Conservation (phyloP, 2,888 invertebrate species). For the Caenorhabditis zanzibari region DNA sequence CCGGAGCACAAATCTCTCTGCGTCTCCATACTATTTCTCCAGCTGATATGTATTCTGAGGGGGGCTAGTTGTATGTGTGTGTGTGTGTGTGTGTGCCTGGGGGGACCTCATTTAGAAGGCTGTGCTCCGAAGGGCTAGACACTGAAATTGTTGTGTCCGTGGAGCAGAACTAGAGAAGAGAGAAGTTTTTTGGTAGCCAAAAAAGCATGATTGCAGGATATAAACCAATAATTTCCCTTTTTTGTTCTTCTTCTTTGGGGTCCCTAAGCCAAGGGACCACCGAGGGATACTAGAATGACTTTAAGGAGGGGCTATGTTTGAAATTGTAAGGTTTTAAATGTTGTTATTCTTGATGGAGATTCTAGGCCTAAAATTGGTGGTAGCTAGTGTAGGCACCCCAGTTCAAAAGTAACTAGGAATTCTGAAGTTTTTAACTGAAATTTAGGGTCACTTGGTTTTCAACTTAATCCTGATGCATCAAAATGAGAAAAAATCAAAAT, state of each 20-base stretch:
- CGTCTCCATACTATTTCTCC: background rate
- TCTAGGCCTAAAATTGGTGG: no score
- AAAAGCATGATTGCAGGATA: constrained; percentile 1
- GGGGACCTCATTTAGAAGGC: constrained; percentile 26
- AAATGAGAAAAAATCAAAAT: no score
- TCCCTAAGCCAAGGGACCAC: no score
- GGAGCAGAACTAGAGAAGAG: background rate
- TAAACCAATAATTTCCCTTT: background rate
- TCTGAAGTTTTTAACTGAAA: no score
- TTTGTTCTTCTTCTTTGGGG: background rate
- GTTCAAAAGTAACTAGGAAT: no score
- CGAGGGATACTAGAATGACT: no score
- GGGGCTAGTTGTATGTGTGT: background rate
- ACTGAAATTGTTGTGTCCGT: background rate
- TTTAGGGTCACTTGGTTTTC: no score
- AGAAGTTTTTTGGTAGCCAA: background rate
- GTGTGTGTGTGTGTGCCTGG: background rate
- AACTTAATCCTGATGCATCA: no score
- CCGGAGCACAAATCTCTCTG: background rate
- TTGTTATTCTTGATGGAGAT: no score
- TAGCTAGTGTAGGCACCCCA: no score
- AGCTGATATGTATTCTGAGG: background rate
- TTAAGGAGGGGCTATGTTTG: no score
- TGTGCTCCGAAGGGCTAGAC: background rate
- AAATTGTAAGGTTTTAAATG: no score